phyloP scores from a whole-genome alignment of 2,888 invertebrate species.

The Lamellibrachia satsuma region DNA sequence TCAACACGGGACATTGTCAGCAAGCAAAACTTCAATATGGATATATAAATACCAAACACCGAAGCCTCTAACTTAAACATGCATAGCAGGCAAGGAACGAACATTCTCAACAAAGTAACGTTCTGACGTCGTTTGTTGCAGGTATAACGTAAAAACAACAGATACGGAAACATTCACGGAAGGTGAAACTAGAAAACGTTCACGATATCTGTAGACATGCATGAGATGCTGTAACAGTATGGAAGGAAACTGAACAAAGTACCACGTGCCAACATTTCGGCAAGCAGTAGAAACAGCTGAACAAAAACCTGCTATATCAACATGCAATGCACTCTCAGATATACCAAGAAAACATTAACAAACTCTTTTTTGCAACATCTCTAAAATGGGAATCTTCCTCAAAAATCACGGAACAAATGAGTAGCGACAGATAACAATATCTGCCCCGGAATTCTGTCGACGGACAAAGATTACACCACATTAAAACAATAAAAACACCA shows the following conservation, averaged over 20 bases:
- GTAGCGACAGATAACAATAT: not conserved
- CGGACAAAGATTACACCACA: not conserved
- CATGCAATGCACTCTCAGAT: not conserved
- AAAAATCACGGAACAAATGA: not conserved
- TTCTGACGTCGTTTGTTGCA: not conserved
- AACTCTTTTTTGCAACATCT: not conserved
- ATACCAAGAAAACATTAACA: not conserved
- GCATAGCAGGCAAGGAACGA: constrained; percentile 5
- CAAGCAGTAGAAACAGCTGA: not conserved
- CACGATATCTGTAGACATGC: not conserved
- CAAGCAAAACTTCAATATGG: not conserved
- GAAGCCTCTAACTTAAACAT: constrained; percentile 12
- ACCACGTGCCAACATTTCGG: not conserved
- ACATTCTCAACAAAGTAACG: not conserved
- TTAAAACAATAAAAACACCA: not conserved
- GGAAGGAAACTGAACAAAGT: not conserved
- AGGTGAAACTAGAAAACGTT: not conserved
- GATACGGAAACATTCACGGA: not conserved
- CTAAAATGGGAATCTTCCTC: not conserved
- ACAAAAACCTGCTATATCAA: not conserved
- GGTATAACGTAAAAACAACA: not conserved
- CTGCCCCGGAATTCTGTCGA: not conserved
- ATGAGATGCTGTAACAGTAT: not conserved
- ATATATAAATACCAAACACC: not conserved
- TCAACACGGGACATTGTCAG: not conserved